Evolutionary conservation across 2,888 invertebrate genomes (phyloP), one percentile per base, ranked within the genome.

Genomic region (Cosmorhoe ocellata): DNA sequence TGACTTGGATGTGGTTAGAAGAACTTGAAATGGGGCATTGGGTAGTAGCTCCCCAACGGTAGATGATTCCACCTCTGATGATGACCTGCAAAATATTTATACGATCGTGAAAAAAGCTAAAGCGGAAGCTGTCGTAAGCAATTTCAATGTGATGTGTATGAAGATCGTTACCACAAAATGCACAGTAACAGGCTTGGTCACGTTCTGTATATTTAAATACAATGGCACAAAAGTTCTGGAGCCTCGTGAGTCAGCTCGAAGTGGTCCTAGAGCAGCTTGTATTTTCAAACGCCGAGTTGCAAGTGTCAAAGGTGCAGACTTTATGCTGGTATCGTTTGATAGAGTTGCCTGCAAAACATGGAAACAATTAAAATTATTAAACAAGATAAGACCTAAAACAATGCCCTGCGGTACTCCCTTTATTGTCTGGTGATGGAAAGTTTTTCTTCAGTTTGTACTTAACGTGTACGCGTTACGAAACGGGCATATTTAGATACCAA

Each of bases 21-120:
- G 76, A 62, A 36, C 66, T 78, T 1, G 76, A 61, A 1, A 74
- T 63, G 0, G 89, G 87, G 34, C 90, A 91, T 57, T 90, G 90
- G 0, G 87, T 87, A 0, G 88, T 87, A 0, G 85, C 85, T 1
- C 90, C 90, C 90, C 90, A 90, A 0, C 89, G 80, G 66, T 86
- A 79, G 44, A 90, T 84, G 24, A 79, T 79, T 1, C 91, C 90
- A 3, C 88, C 87, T 14, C 90, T 74, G 3, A 89, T 90, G 27
- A 90, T 79, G 0, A 90, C 84, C 91, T 91, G 66, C 7, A 31
- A 39, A 37, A 3, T 5, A 7, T 7, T 24, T 7, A 6, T 24
- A 3, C 24, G 24, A 24, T 7, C 1, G 7, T 24, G n/a, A 7
- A 6, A 24, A 24, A 7, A 8, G 12, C 1, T 13, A 11, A 7